Evolutionary conservation across 2,113 vertebrate genomes (phyloP).

Genomic region (Syngnathus scovelli): DNA sequence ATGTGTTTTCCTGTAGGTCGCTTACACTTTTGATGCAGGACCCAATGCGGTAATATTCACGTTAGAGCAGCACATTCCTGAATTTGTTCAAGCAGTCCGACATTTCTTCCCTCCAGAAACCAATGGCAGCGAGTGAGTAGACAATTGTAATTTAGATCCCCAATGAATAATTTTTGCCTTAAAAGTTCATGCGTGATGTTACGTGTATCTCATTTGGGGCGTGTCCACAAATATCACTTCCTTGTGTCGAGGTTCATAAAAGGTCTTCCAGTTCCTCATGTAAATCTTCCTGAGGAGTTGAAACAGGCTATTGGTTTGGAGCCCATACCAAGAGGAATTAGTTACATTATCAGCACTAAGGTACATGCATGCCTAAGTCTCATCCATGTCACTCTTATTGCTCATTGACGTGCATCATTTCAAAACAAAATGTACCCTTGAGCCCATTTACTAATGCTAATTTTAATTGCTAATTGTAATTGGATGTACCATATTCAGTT

Average conservation of each 20-base stretch:
- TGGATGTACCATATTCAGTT: neutral
- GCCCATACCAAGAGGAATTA: constrained; percentile 69
- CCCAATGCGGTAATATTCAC: constrained; percentile 89
- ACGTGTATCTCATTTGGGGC: neutral
- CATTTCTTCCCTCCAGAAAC: constrained; percentile 78
- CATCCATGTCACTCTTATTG: neutral
- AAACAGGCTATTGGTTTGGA: constrained; percentile 61
- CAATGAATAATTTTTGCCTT: neutral
- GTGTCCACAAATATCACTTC: constrained; percentile 3
- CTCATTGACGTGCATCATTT: neutral
- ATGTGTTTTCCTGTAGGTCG: constrained; percentile 67
- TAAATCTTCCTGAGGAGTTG: constrained; percentile 67
- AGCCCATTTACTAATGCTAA: neutral
- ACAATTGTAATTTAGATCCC: neutral
- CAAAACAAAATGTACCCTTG: neutral
- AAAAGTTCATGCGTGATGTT: neutral
- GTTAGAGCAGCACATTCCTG: constrained; percentile 73
- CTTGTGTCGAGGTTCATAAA: constrained; percentile 76
- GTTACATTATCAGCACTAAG: constrained; percentile 85
- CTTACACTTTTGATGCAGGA: constrained; percentile 91
- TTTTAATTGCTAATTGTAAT: no score
- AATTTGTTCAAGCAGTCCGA: constrained; percentile 79
- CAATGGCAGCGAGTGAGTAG: constrained; percentile 79
- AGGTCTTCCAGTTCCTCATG: constrained; percentile 69
- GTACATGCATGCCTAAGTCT: constrained; percentile 21